Evolutionary conservation across 2,797 vertebrate genomes (phyloP).

Genomic region (Spheniscus humboldti): DNA sequence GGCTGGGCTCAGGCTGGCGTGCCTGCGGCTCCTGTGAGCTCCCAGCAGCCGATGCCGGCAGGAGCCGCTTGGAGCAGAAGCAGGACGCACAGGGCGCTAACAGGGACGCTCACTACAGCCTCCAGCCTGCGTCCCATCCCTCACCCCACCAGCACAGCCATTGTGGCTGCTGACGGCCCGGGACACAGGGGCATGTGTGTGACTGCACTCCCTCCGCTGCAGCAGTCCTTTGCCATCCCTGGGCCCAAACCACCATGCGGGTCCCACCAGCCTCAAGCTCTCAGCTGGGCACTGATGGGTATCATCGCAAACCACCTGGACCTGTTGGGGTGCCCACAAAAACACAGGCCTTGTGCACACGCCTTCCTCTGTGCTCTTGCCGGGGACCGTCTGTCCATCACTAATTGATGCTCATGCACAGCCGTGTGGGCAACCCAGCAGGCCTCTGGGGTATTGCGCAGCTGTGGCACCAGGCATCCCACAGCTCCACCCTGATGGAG

Average conservation of each 20-base stretch:
- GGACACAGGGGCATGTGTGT: background rate
- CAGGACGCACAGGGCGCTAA: background rate
- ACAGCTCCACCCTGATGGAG: background rate
- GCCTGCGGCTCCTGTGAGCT: background rate
- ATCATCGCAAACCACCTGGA: no score
- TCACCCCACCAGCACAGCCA: background rate
- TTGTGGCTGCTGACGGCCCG: background rate
- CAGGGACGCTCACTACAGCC: background rate
- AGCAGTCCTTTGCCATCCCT: background rate
- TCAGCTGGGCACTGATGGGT: background rate
- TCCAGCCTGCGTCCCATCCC: fast-evolving
- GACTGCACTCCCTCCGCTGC: background rate
- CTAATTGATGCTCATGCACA: background rate
- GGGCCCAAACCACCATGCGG: background rate
- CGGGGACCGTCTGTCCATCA: background rate
- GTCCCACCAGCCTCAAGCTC: background rate
- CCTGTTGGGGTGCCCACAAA: background rate
- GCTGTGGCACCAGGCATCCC: fast-evolving
- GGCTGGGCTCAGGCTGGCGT: no score
- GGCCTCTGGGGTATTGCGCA: background rate
- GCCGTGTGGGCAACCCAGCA: background rate
- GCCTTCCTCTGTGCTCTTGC: background rate
- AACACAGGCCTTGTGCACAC: background rate
- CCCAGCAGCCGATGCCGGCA: background rate
- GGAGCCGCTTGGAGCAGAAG: background rate